Evolutionary conservation across 2,888 invertebrate species (phyloP), one percentile per base, ranked within the genome.

Genomic region (Tigriopus californicus): DNA sequence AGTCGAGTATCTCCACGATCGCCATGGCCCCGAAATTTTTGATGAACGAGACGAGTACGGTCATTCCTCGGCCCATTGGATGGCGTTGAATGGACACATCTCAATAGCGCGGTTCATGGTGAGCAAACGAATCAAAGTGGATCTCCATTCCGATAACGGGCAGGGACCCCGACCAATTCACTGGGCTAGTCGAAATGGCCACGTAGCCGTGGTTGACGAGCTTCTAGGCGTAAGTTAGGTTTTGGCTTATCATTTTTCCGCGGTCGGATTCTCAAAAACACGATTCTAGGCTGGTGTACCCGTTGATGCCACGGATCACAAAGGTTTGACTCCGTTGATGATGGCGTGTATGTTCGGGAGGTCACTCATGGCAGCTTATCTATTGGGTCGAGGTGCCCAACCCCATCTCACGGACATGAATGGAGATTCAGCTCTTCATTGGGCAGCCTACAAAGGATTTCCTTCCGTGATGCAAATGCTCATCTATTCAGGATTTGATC

Each of bases 1-100:
- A 64, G 82, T 90, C 46, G 89, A 90, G 70, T 80, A 81, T 59
- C 72, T 87, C 51, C 83, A 89, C 1, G 88, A 90, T 67, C 83
- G 83, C 69, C 77, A 81, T 48, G 88, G 89, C 0, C 76, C 80
- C 18, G 67, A 67, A 25, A 82, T 83, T 69, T 72, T 91, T 61
- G 80, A 82, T 60, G 82, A 83, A 0, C 78, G 89, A 20, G 91
- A 91, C 71, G 85, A 87, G 68, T 89, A 89, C 75, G 91, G 91
- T 18, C 89, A 91, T 71, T 90, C 90, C 0, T 87, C 89, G 0
- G 88, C 88, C 22, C 91, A 91, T 70, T 91, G 90, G 90, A 86
- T 84, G 1, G 85, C 85, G 47, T 74, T 91, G 54, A 88, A 89
- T 68, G 90, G 90, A 40, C 87, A 87, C 69, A 83, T 86, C n/a